phyloP scores from a whole-genome alignment of 1,140 invertebrate genomes.

The Dendrolimus punctatus region DNA sequence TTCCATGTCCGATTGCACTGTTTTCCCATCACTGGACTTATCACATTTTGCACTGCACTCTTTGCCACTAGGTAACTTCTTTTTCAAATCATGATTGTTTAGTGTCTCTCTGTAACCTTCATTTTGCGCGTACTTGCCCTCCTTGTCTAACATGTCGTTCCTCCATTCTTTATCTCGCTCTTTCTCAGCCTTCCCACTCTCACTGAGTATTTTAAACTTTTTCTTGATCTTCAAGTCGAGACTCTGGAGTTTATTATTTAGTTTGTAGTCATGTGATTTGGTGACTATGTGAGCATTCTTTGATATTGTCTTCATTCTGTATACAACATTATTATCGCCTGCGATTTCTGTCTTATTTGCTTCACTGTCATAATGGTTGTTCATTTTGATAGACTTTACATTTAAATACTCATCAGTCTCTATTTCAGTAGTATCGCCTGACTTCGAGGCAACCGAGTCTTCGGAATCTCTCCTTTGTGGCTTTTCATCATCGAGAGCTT shows the following conservation, averaged over 20 bases:
- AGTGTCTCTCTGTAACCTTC: slow-evolving; percentile 66
- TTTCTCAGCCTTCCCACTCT: slow-evolving; percentile 38
- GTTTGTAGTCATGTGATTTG: slow-evolving; percentile 59
- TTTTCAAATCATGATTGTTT: slow-evolving; percentile 56
- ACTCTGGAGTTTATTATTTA: slow-evolving; percentile 48
- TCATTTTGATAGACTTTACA: slow-evolving; percentile 53
- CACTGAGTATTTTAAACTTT: slow-evolving; percentile 48
- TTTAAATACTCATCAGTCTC: slow-evolving; percentile 64
- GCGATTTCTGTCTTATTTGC: slow-evolving; percentile 45
- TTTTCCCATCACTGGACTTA: slow-evolving; percentile 58
- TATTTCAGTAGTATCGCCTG: slow-evolving; percentile 46
- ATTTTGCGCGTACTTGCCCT: slow-evolving; percentile 65
- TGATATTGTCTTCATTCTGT: slow-evolving; percentile 64
- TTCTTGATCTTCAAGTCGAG: slow-evolving; percentile 59
- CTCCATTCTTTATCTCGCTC: slow-evolving; percentile 58
- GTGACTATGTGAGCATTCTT: slow-evolving; percentile 68
- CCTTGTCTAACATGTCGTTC: slow-evolving; percentile 56
- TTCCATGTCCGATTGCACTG: slow-evolving; percentile 43
- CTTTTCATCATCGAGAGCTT: slow-evolving; percentile 62
- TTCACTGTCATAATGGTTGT: slow-evolving; percentile 50
- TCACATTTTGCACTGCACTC: slow-evolving; percentile 47
- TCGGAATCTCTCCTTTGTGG: slow-evolving; percentile 54
- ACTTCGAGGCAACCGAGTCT: slow-evolving; percentile 43
- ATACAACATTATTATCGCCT: slow-evolving; percentile 54
- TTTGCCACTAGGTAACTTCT: slow-evolving; percentile 52